phyloP scores from a whole-genome alignment of 1,140 invertebrate genomes.

The Eueides isabella region DNA sequence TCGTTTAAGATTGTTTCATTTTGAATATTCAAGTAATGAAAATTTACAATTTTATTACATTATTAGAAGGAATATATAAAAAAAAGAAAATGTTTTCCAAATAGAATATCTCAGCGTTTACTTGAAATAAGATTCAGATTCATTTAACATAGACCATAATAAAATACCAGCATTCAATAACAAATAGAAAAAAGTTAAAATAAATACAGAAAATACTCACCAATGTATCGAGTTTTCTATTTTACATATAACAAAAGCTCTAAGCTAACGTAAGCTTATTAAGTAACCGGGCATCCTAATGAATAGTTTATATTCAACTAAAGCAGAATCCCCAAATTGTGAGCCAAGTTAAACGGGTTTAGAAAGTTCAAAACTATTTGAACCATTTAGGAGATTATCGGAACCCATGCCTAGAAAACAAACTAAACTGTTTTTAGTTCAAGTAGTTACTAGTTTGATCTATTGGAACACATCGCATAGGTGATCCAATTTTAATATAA shows the following conservation, averaged over 20 bases:
- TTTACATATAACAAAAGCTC: not conserved
- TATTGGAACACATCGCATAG: not conserved
- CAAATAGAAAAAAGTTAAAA: no score
- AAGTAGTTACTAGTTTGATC: not conserved
- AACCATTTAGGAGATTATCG: conserved; percentile 15
- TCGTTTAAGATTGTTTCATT: no score
- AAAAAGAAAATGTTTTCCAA: no score
- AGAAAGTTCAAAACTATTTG: conserved; percentile 25
- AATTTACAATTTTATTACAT: no score
- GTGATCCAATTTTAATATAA: no score
- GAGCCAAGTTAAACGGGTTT: not conserved
- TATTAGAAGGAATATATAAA: no score
- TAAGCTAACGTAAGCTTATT: not conserved
- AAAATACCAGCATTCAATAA: no score
- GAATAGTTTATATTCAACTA: not conserved
- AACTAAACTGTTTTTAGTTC: not conserved
- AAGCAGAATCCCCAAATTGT: not conserved
- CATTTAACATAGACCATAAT: no score
- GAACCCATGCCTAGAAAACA: not conserved
- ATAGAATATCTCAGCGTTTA: no score
- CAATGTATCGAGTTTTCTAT: not conserved
- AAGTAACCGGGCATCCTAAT: not conserved
- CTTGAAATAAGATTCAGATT: no score
- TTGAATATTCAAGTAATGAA: no score
- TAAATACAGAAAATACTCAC: not conserved